Evolutionary conservation across 2,797 vertebrate genomes (phyloP), one percentile per base, ranked within the genome.

Genomic region (Sebastes reedi): DNA sequence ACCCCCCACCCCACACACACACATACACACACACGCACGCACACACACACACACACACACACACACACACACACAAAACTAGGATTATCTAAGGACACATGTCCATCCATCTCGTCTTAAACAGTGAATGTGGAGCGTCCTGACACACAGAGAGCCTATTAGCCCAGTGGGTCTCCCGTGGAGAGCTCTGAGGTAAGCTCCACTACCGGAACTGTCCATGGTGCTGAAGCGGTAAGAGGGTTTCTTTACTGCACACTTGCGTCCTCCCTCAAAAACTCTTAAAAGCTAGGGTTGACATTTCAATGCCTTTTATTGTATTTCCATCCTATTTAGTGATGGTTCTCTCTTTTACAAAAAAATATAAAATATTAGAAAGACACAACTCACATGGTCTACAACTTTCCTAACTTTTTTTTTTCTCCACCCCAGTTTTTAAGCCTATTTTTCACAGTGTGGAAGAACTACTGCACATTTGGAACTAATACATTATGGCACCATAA

Each of bases 191-290:
- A 91, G 88, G 92, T 94, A 92, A 92, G 89, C 88, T 83, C 83
- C 72, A 79, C 81, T 22, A 90, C 90, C 82, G 93, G 67, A 94
- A 91, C 95, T 96, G 94, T 95, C 95, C 95, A 93, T 93, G 95
- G 96, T 96, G 77, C 96, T 96, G 95, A 94, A 88, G 87, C 86
- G 72, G 74, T 94, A 94, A 95, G 84, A 90, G 93, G 92, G 89
- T 94, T 95, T 93, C 93, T 92, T 76, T 75, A 81, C 88, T 78
- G 81, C 87, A 89, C 90, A 93, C 87, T 87, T 88, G 80, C 82
- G 86, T 88, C 89, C 88, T 85, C 72, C 87, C 88, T 86, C 88
- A 87, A 89, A 87, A 93, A 94, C 89, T 94, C 87, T 81, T 82
- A 90, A 90, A 94, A 93, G 87, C 93, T 79, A 77, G 74, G 90